phyloP scores from a whole-genome alignment of 37 sponge, comb jelly and placozoan species.

The Cladorhizidae sp. region DNA sequence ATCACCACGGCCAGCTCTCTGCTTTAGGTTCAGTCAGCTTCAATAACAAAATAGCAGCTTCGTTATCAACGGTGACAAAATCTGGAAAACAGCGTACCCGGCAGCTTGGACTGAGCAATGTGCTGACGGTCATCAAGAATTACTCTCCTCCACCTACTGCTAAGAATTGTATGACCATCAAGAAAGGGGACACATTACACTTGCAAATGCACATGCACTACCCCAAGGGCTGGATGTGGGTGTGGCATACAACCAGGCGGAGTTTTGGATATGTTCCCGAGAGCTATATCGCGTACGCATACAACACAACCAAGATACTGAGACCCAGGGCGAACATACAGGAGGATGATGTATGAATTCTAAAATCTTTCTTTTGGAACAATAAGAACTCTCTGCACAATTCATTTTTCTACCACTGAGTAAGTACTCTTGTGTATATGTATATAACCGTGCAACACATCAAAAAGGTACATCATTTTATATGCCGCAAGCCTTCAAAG shows the following conservation, averaged over 20 bases:
- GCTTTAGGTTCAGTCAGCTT: slow-evolving; percentile 3
- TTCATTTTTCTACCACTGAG: too few relatives aligned
- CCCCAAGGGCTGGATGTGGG: slow-evolving; percentile 71
- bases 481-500: too few relatives aligned
- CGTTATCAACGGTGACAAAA: background rate
- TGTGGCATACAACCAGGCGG: slow-evolving; percentile 32
- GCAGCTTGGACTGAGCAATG: background rate
- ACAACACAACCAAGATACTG: background rate
- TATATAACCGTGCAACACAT: too few relatives aligned
- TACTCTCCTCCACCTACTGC: slow-evolving; percentile 21
- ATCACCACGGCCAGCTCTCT: background rate
- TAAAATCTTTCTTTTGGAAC: too few relatives aligned
- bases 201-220: slow-evolving; percentile 37
- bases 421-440: too few relatives aligned
- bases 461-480: too few relatives aligned
- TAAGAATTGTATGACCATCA: slow-evolving; percentile 24
- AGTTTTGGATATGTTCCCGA: slow-evolving; percentile 56
- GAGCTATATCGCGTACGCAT: slow-evolving; percentile 30
- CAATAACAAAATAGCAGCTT: background rate
- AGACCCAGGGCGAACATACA: background rate
- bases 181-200: slow-evolving; percentile 44
- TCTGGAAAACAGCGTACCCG: background rate
- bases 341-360: slow-evolving; percentile 25
- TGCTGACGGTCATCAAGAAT: slow-evolving; percentile 16
- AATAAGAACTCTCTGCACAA: too few relatives aligned